Base-by-base conservation (phyloP, 2,888 invertebrate genomes). In the Brachypterus glaber region DNA sequence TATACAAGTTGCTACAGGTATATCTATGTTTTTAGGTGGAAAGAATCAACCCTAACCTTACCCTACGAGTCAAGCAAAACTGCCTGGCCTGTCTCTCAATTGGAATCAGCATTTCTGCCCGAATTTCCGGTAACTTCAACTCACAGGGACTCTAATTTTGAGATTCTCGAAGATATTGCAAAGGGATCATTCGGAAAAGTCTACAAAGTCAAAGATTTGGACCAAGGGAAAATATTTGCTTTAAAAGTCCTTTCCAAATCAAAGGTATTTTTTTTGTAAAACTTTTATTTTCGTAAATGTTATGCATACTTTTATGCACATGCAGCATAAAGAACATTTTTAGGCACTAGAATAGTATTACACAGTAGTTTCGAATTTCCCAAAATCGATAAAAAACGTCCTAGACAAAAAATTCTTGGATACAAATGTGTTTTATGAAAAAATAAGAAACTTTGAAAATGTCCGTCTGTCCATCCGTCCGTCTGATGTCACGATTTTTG, bases 131-230 rank as follows among this genome's bases (percentile, higher is more conserved):
- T 83, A 35, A 76, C 73, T 47, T 72, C 74, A 30, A 70, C 75
- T 29, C 63, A 76, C n/a, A 64, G 64, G 29, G 73, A 77, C 52
- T 70, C 69, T 46, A 74, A 75, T 48, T 82, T 76, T 58, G 63
- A 74, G 66, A 73, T 87, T 46, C 58, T 82, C 34, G 74, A 80
- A 48, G 75, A 80, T 42, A 79, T 93, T 58, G 83, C 89, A n/a
- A 79, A 78, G 57, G 93, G 95, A 44, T 85, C 91, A 13, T 95
- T 89, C 66, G 91, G 93, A 14, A 79, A 82, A 64, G 93, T 95
- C 3, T 84, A 84, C 55, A 83, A 83, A 72, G 89, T 86, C 9
- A 68, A 71, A 46, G 76, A 79, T 58, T 71, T 74, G 37, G 73
- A 75, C 49, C 74, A 76, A 40, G 69, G 73, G 43, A 71, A 77